Conservation (phyloP, 1,140 invertebrate genomes). For the Drosophila rhopaloa region DNA sequence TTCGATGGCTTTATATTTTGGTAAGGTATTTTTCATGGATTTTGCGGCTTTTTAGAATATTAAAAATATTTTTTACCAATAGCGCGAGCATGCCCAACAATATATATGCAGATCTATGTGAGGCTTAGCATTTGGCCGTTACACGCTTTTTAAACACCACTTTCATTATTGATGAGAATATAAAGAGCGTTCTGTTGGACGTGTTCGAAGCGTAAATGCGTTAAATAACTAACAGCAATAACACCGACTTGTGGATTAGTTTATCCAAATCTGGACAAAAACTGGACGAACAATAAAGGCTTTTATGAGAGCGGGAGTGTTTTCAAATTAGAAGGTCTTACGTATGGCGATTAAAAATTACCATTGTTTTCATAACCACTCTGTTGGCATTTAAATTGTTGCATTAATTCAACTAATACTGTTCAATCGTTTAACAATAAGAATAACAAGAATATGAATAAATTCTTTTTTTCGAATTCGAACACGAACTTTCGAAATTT, state of each 20-base stretch:
- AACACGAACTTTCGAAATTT: no score
- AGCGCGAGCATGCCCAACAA: conserved; percentile 2
- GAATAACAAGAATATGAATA: no score
- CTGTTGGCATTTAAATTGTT: no score
- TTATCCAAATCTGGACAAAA: conserved; percentile 20
- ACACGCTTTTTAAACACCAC: conserved; percentile 75
- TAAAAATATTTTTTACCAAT: conserved; percentile 69
- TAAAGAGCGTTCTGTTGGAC: conserved; percentile 42
- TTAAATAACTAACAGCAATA: conserved; percentile 51
- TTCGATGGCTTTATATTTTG: conserved; percentile 36
- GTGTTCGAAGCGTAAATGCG: conserved; percentile 27
- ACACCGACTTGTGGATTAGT: conserved; percentile 26
- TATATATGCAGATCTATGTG: conserved; percentile 12
- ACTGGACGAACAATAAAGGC: conserved; percentile 5
- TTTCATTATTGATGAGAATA: conserved; percentile 75
- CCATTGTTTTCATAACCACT: no score
- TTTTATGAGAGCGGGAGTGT: conserved; percentile 8
- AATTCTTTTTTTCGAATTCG: no score
- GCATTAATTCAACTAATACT: no score
- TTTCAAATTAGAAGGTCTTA: conserved; percentile 18
- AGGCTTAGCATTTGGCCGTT: conserved; percentile 58
- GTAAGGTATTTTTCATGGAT: conserved; percentile 66
- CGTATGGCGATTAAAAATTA: neutral
- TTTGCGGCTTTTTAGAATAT: conserved; percentile 83
- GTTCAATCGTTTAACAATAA: no score